Evolutionary conservation across 2,113 vertebrate genomes (phyloP), one percentile per base, ranked within the genome.

Genomic region (Poicephalus gulielmi): DNA sequence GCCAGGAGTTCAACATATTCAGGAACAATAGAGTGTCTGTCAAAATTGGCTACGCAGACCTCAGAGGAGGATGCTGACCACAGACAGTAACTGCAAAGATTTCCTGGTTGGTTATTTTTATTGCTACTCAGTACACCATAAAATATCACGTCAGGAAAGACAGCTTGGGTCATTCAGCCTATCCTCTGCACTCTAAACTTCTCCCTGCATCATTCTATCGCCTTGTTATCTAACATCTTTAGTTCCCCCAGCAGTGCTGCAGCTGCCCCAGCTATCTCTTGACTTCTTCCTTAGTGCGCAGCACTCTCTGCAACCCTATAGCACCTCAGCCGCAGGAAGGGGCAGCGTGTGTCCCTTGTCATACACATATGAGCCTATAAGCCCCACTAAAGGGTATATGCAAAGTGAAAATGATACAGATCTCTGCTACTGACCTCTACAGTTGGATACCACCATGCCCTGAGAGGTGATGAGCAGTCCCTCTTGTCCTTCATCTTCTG

Each of bases 241-340:
- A 41, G 37, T 22, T 55, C 43, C 49, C 37, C 30, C 3, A 1
- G 20, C 35, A 17, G 39, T 3, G 35, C 83, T 60, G 49, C 63
- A 46, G 70, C 10, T 8, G 2, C 9, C 30, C 33, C 43, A 74
- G 43, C 33, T 22, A 6, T 60, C 7, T 2, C 31, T 49, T 67
- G 59, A 25, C 14, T 20, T 41, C 4, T 17, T 63, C 37, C n/a
- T 35, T 27, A 31, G 8, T 7, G 39, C 47, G 17, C 23, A 8
- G 37, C 23, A 8, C 27, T 14, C 15, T 39, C 49, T 30, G n/a
- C 66, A 37, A 11, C 19, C 30, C 44, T 49, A 22, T 7, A 31
- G 31, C 44, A 46, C 17, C 0, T 1, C 0, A 3, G 11, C 44
- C 2, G 1, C 23, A 19, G 50, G 50, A 67, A 69, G 11, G 17